phyloP scores from a whole-genome alignment of 2,888 invertebrate genomes.

The Leptodirus hochenwartii region DNA sequence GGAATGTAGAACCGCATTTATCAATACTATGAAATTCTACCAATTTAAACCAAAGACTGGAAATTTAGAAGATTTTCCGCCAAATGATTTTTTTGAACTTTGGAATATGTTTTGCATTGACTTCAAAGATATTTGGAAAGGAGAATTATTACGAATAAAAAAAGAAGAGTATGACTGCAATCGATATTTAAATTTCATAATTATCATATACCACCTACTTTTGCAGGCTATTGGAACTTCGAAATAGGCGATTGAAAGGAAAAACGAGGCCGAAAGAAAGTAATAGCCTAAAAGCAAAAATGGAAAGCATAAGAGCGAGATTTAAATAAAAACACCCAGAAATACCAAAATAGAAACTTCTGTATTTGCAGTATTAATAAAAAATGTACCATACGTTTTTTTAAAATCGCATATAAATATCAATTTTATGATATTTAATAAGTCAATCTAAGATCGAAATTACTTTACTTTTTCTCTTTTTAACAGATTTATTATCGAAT shows the following conservation, averaged over 20 bases:
- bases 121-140: slow-evolving; percentile 90
- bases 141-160: slow-evolving; percentile 66
- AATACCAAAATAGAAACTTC: too few species aligned
- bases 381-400: too few species aligned
- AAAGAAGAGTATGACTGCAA: slow-evolving; percentile 77
- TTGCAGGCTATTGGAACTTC: too few species aligned
- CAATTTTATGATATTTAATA: too few species aligned
- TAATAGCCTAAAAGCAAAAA: slow-evolving; percentile 44
- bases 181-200: too few species aligned
- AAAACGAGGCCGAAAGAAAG: too few species aligned
- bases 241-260: too few species aligned
- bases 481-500: too few species aligned
- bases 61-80: slow-evolving; percentile 50
- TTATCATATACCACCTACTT: slow-evolving; percentile 7
- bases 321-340: slow-evolving; percentile 8
- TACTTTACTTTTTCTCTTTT: too few species aligned
- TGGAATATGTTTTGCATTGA: slow-evolving; percentile 86
- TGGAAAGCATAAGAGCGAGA: slow-evolving; percentile 33
- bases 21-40: slow-evolving; percentile 68
- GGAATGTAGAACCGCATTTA: slow-evolving; percentile 62
- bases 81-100: slow-evolving; percentile 75
- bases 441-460: too few species aligned
- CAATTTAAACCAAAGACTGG: slow-evolving; percentile 69
- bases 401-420: too few species aligned
- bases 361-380: too few species aligned